Conservation (phyloP, 2,113 vertebrate genomes). For the chimpanzee (Pan troglodytes) region NHGRI_mPanTro3-v2.1_pri NC_072408.2:63876001-63876500, state of each 20-base stretch:
- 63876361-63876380: not conserved
- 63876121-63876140: not conserved
- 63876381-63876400: not conserved
- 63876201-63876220: not conserved
- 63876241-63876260: not conserved
- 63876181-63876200: not conserved
- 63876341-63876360: not conserved
- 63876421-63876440: not conserved
- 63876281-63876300: not conserved
- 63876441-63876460: not conserved
- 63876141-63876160: not conserved
- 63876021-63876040: not conserved
- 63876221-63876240: not conserved
- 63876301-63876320: not conserved
- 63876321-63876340: not conserved
- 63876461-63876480: fast-evolving
- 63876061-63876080: not conserved
- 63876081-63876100: not conserved
- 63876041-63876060: not conserved
- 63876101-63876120: not conserved
- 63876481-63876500: not conserved
- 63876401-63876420: not conserved
- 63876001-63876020: not conserved
- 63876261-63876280: not conserved
- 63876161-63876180: not conserved